These are phyloP conservation scores for Whitmania pigra DNA, from an alignment of 1,140 invertebrate species.

Conservation along the genomic window DNA sequence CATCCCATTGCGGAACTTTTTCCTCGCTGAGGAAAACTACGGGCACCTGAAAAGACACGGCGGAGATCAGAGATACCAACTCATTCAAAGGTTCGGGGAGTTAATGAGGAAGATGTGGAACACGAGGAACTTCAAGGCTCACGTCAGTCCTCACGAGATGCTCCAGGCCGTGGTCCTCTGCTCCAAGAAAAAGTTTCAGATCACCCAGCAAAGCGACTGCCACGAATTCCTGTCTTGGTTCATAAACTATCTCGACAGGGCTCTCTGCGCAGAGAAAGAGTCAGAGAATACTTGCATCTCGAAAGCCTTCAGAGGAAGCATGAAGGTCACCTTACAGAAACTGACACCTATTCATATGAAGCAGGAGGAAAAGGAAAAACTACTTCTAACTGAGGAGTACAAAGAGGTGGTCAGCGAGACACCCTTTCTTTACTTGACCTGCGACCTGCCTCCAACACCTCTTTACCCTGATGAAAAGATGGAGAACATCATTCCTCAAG, in stretches of 20 bases:
- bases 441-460: slow-evolving; percentile 87
- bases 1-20: slow-evolving; percentile 81
- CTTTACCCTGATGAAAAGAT: slow-evolving; percentile 91
- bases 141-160: slow-evolving; percentile 99
- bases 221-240: slow-evolving; percentile 95
- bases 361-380: slow-evolving; percentile 67
- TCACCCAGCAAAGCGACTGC: slow-evolving; percentile 91
- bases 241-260: slow-evolving; percentile 78
- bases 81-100: slow-evolving; percentile 93
- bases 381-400: slow-evolving; percentile 72
- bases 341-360: slow-evolving; percentile 82
- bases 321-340: slow-evolving; percentile 86
- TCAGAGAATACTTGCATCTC: slow-evolving; percentile 61
- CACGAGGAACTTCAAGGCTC: slow-evolving; percentile 94
- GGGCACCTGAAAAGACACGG: slow-evolving; percentile 72
- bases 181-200: slow-evolving; percentile 95
- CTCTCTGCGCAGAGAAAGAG: slow-evolving; percentile 45
- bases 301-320: slow-evolving; percentile 84
- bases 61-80: slow-evolving; percentile 58
- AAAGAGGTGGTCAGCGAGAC: slow-evolving; percentile 44
- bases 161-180: slow-evolving; percentile 94
- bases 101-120: slow-evolving; percentile 97
- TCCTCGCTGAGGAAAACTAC: slow-evolving; percentile 85
- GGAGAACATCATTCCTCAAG: slow-evolving; percentile 97
- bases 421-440: slow-evolving; percentile 91